A percentile compares a stretch with the other conserved stretches of the same genome.
phyloP scores from a whole-genome alignment of 1,140 invertebrate genomes.

The Catajapyx aquilonaris region DNA sequence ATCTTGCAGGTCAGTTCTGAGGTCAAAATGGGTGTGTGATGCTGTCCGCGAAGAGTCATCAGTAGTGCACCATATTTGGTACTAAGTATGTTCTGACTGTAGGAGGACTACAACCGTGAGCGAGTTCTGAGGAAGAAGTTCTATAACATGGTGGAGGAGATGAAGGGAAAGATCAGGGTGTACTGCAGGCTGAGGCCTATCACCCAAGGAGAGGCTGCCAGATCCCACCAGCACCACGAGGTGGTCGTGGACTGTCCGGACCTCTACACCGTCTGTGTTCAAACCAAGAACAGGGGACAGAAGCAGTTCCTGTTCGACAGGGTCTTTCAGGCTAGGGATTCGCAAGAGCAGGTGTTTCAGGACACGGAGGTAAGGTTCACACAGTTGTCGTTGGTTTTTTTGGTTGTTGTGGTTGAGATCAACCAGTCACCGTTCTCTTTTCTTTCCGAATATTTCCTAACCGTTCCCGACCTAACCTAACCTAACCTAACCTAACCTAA shows the following conservation, averaged over 20 bases:
- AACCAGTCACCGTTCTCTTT: neutral
- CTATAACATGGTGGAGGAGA: slow-evolving; percentile 29
- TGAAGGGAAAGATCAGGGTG: slow-evolving; percentile 30
- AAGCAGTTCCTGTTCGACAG: slow-evolving; percentile 26
- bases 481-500: too few species aligned
- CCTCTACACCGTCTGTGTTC: slow-evolving; percentile 13
- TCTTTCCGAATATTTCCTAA: too few species aligned
- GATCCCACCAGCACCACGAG: slow-evolving; percentile 2
- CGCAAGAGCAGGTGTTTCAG: slow-evolving; percentile 25
- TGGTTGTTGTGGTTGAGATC: neutral
- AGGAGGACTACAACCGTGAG: slow-evolving; percentile 26
- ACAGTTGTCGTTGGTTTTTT: too few species aligned
- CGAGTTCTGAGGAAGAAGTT: slow-evolving; percentile 25
- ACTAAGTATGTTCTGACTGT: too few species aligned
- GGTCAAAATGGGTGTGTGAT: too few species aligned
- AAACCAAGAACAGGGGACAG: slow-evolving; percentile 10
- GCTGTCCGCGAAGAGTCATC: too few species aligned
- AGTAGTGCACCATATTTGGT: too few species aligned
- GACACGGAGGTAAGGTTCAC: slow-evolving; percentile 13
- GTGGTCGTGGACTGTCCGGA: slow-evolving; percentile 12
- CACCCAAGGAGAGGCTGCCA: slow-evolving; percentile 9
- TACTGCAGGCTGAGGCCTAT: slow-evolving; percentile 19
- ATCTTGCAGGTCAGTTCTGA: too few species aligned
- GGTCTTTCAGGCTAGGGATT: slow-evolving; percentile 22
- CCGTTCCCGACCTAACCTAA: too few species aligned